Percentiles rank a stretch among this genome's conserved stretches.
Evolutionary conservation across 2,113 vertebrate genomes (phyloP).

Genomic region (Tupaia tana): DNA sequence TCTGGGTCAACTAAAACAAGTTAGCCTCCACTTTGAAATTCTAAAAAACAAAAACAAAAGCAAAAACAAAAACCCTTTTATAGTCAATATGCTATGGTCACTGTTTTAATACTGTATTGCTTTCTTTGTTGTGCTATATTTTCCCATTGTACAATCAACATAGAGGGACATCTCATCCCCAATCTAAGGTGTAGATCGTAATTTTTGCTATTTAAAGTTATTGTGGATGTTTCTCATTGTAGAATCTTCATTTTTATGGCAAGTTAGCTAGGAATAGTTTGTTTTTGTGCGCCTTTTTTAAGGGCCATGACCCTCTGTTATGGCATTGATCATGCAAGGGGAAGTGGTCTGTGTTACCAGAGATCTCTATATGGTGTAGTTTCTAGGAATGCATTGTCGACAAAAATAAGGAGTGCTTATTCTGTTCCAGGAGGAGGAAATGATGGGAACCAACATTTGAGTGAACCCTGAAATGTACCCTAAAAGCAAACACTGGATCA

Average conservation of each 20-base stretch:
- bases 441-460: neutral
- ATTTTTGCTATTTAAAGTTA: constrained; percentile 47
- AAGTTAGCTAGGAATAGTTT: constrained; percentile 35
- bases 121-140: neutral
- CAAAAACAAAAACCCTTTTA: no score
- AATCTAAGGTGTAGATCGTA: neutral
- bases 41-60: neutral
- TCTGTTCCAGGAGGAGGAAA: constrained; percentile 26
- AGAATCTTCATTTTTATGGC: constrained; percentile 20
- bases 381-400: constrained; percentile 4
- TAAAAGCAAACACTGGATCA: neutral
- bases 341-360: neutral
- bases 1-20: neutral
- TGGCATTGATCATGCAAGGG: neutral
- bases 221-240: neutral
- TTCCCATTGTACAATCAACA: neutral
- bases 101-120: neutral
- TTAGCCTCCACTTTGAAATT: neutral
- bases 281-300: neutral
- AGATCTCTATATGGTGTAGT: neutral
- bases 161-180: neutral
- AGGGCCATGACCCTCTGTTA: neutral
- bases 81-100: neutral
- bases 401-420: neutral
- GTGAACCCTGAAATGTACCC: neutral